Conservation (phyloP, 2,797 vertebrate genomes). For the Hyperoplus lanceolatus region DNA sequence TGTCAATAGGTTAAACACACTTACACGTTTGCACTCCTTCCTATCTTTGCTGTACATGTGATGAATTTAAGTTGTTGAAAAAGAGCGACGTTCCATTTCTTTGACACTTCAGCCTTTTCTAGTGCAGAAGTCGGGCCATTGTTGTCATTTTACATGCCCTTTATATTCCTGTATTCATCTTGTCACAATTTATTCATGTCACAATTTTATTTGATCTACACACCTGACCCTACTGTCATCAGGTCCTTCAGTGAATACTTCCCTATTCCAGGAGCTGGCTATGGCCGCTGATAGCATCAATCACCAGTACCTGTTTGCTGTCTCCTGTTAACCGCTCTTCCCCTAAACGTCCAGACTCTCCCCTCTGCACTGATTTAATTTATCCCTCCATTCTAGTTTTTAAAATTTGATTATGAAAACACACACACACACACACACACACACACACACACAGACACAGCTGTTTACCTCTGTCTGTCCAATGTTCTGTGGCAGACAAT, state of each 20-base stretch:
- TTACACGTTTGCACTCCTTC: not conserved
- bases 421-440: conserved; percentile 33
- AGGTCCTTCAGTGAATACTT: conserved; percentile 20
- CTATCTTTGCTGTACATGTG: not conserved
- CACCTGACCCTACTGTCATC: conserved; percentile 25
- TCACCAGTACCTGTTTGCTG: conserved; percentile 62
- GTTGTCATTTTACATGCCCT: no score
- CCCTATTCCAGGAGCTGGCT: conserved; percentile 21
- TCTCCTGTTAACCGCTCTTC: conserved; percentile 55
- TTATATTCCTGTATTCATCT: conserved; percentile 3
- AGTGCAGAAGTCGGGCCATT: no score
- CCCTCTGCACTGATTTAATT: conserved; percentile 69
- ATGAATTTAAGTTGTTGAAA: conserved; percentile 3
- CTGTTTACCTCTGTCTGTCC: conserved; percentile 59
- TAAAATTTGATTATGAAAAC: conserved; percentile 68
- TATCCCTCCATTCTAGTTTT: conserved; percentile 66
- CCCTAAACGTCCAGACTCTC: conserved; percentile 50
- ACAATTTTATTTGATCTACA: conserved; percentile 1
- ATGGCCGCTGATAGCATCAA: conserved; percentile 61
- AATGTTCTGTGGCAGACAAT: conserved; percentile 46
- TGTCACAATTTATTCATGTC: not conserved
- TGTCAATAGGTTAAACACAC: not conserved
- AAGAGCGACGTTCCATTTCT: no score
- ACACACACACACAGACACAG: conserved; percentile 6
- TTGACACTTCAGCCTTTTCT: no score